Conservation (phyloP, 2,888 invertebrate species). For the Harmothoe impar region DNA sequence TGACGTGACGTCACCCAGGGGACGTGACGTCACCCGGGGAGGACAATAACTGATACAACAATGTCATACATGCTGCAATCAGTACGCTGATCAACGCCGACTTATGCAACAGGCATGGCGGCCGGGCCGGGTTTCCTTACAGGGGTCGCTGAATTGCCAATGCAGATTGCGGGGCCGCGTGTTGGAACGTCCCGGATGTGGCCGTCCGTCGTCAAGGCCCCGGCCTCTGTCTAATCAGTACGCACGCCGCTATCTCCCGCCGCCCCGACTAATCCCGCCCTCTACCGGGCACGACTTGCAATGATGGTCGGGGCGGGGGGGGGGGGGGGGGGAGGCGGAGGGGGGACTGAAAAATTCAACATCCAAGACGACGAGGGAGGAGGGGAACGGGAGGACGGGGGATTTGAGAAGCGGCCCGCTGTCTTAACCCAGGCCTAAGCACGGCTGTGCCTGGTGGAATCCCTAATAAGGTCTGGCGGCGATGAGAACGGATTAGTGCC, state of each 20-base stretch:
- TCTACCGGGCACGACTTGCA: not conserved
- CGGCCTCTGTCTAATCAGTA: slow-evolving; percentile 44
- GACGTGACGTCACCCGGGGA: not conserved
- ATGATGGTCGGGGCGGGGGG: not conserved
- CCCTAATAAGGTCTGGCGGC: slow-evolving; percentile 2
- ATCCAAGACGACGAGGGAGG: slow-evolving; percentile 28
- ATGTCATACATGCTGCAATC: no score
- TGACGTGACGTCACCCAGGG: not conserved
- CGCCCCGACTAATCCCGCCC: slow-evolving; percentile 18
- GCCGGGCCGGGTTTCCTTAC: not conserved
- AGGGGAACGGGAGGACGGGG: no score
- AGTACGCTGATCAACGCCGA: not conserved
- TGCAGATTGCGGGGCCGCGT: not conserved
- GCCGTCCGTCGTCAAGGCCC: not conserved
- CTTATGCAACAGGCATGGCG: not conserved
- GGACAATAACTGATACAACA: not conserved
- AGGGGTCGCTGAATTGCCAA: slow-evolving; percentile 9
- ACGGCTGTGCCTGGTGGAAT: slow-evolving; percentile 24
- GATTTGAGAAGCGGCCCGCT: not conserved
- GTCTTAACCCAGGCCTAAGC: slow-evolving; percentile 52
- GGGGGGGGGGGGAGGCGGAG: no score
- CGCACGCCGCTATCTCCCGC: not conserved
- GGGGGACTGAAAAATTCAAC: slow-evolving; percentile 53
- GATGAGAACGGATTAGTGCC: slow-evolving; percentile 9
- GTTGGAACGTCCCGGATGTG: not conserved